Conservation (phyloP, 2,888 invertebrate species). For the Desoria tigrina region DNA sequence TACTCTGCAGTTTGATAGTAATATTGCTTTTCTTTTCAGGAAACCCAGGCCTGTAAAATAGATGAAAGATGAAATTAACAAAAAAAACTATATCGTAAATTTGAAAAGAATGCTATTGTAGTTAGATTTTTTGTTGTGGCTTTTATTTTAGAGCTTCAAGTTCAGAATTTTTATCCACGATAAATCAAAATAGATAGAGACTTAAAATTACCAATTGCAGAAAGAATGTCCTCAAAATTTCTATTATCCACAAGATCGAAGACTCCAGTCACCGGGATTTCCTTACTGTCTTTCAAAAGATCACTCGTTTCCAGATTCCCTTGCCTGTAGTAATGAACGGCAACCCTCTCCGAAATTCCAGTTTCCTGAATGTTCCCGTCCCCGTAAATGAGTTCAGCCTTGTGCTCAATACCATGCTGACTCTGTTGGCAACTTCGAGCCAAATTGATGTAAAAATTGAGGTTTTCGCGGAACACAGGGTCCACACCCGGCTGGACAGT, state of each 20-base stretch:
- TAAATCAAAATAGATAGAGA: no score
- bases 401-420: neutral
- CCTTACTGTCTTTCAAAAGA: neutral
- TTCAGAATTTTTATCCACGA: no score
- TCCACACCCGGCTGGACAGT: neutral
- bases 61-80: no score
- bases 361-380: neutral
- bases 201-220: conserved; percentile 4
- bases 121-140: no score
- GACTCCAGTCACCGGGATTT: neutral
- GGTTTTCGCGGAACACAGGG: neutral
- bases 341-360: neutral
- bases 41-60: neutral
- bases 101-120: no score
- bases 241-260: conserved; percentile 5
- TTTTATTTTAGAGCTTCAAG: no score
- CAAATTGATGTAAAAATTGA: conserved; percentile 5
- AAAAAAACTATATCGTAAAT: no score
- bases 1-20: neutral
- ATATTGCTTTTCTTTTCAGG: neutral
- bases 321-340: neutral
- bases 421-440: neutral
- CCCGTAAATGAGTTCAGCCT: neutral
- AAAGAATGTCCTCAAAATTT: neutral
- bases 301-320: neutral